phyloP scores from a whole-genome alignment of 2,113 vertebrate genomes.

The Mesocricetus auratus region DNA sequence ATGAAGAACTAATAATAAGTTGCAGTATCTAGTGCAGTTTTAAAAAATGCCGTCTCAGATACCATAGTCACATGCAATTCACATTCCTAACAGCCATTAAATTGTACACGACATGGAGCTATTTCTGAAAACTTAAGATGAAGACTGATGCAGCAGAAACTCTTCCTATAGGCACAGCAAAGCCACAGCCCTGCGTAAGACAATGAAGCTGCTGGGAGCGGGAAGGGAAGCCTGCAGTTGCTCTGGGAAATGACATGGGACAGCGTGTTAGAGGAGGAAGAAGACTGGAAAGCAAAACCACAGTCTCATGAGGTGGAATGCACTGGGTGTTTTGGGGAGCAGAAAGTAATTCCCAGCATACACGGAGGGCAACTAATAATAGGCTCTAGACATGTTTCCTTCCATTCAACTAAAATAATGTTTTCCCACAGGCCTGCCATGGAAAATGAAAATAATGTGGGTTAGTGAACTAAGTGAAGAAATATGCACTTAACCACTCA shows the following conservation, averaged over 20 bases:
- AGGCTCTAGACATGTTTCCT: slow-evolving; percentile 14
- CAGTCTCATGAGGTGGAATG: background rate
- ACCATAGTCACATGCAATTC: background rate
- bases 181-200: slow-evolving; percentile 56
- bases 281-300: slow-evolving; percentile 44
- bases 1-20: background rate
- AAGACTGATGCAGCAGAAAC: slow-evolving; percentile 54
- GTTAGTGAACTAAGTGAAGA: slow-evolving; percentile 55
- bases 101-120: slow-evolving; percentile 22
- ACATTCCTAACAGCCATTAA: slow-evolving; percentile 19
- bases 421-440: slow-evolving; percentile 42
- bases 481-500: slow-evolving; percentile 49
- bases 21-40: background rate
- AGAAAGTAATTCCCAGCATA: slow-evolving; percentile 12
- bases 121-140: slow-evolving; percentile 48
- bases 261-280: slow-evolving; percentile 39
- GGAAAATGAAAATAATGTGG: slow-evolving; percentile 64
- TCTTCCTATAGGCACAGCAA: slow-evolving; percentile 65
- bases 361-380: slow-evolving; percentile 15
- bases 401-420: slow-evolving; percentile 61
- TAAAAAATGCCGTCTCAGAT: slow-evolving; percentile 1
- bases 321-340: slow-evolving; percentile 1
- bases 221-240: slow-evolving; percentile 54
- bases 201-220: slow-evolving; percentile 64
- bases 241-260: slow-evolving; percentile 70